Evolutionary conservation across 2,888 invertebrate genomes (phyloP), one percentile per base, ranked within the genome.

Genomic region (Eugnorisma glareosa): DNA sequence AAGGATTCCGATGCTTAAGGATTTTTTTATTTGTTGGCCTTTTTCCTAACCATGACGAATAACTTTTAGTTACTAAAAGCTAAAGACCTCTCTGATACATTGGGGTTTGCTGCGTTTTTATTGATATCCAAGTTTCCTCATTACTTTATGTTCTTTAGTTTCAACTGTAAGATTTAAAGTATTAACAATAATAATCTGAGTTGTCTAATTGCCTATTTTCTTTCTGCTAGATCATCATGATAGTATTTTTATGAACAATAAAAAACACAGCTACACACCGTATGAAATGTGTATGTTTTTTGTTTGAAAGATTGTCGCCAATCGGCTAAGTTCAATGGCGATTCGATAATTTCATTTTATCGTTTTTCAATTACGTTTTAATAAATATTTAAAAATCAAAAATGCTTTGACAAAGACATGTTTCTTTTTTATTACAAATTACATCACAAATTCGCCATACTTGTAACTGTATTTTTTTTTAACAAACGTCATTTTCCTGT

Each of bases 271-370:
- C 51, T 21, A 57, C 35, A 48, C n/a, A 28, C 18, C 28, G 28
- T 67, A 61, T 18, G 24, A n/a, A n/a, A n/a, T 11, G 45, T 61
- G 15, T 37, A 43, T 13, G 24, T 43, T 15, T 67, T 54, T 35
- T 59, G 2, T 63, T 51, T 21, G 0, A 59, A 10, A 64, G 70
- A 85, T 85, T 59, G 68, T 24, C 37, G 15, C 35, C 18, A 72
- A 86, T 86, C 83, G 75, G 83, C 75, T 72, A 84, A 84, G 86
- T 84, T 84, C 86, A 84, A 83, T 86, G 76, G 35, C 86, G 70
- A 79, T 54, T 15, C 31, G 61, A 59, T 66, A 43, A 28, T 82
- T 67, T 68, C 4, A 51, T 59, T 43, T 31, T 40, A 51, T 66
- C 48, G 3, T 54, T 35, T 51, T 48, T 24, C 8, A 24, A 54